Conservation (phyloP, 2,797 vertebrate species). For the Halcyon smyrnensis region DNA sequence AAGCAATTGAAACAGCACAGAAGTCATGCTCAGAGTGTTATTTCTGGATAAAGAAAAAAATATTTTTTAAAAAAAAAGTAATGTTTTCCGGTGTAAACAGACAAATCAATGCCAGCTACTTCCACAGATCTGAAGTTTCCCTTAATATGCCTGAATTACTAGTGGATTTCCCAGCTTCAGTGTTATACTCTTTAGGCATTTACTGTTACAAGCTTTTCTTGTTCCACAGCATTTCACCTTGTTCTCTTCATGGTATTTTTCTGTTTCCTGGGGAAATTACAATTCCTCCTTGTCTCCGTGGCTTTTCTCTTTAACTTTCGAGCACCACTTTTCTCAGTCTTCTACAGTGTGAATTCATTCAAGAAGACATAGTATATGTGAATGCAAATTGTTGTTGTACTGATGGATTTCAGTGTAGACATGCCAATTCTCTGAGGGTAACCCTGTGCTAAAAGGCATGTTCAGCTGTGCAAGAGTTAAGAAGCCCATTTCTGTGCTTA, state of each 20-base stretch:
- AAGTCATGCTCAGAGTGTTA: not conserved
- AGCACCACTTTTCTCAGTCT: not conserved
- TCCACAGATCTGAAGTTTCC: not conserved
- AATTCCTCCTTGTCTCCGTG: not conserved
- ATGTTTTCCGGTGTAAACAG: conserved; percentile 1
- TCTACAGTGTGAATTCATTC: not conserved
- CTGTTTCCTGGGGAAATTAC: not conserved
- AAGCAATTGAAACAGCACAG: not conserved
- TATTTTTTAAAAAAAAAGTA: not conserved
- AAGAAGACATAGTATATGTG: not conserved
- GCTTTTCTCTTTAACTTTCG: not conserved
- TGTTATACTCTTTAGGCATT: not conserved
- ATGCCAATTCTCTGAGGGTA: not conserved
- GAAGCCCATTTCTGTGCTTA: not conserved
- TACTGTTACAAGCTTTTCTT: not conserved
- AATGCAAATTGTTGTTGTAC: not conserved
- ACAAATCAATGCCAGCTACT: not conserved
- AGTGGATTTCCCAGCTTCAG: not conserved
- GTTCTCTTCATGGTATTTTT: not conserved
- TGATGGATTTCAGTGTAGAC: not conserved
- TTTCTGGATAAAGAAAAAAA: not conserved
- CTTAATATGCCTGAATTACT: not conserved
- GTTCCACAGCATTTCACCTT: not conserved
- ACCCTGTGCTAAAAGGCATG: not conserved
- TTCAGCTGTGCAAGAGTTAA: not conserved